Conservation (phyloP, 1,140 invertebrate species). For the Neoseiulus cucumeris region DNA sequence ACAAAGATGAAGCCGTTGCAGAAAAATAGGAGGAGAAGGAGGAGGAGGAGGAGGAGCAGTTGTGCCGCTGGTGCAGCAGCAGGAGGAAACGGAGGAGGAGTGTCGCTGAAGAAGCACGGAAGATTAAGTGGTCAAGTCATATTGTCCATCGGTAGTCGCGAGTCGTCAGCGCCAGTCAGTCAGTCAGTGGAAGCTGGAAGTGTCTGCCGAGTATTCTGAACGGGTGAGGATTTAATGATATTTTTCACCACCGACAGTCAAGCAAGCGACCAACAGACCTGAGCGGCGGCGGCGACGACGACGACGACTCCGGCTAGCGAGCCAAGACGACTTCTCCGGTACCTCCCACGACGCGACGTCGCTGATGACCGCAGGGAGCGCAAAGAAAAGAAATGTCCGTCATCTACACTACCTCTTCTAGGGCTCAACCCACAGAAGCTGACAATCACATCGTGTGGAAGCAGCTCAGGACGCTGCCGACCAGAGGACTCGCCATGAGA, state of each 20-base stretch:
- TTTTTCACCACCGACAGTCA: too few relatives aligned
- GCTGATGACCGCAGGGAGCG: slow-evolving; percentile 10
- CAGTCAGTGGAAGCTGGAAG: not conserved
- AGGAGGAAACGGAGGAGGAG: not conserved
- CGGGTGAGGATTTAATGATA: too few relatives aligned
- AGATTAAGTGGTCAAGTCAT: not conserved
- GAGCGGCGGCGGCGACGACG: too few relatives aligned
- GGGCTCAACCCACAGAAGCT: too few relatives aligned
- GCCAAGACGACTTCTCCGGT: not conserved
- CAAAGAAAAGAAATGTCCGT: too few relatives aligned
- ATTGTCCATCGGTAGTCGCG: not conserved
- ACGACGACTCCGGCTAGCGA: too few relatives aligned
- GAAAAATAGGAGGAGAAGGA: not conserved
- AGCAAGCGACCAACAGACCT: too few relatives aligned
- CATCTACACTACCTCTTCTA: too few relatives aligned
- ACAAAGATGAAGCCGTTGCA: not conserved
- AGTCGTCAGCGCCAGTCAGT: not conserved
- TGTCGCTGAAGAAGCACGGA: not conserved
- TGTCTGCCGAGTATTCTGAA: too few relatives aligned
- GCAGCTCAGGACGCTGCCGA: too few relatives aligned
- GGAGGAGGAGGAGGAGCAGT: not conserved
- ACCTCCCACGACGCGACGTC: slow-evolving; percentile 6
- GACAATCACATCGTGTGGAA: too few relatives aligned
- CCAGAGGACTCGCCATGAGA: too few relatives aligned
- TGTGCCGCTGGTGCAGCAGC: not conserved